Evolutionary conservation across 1,140 invertebrate genomes (phyloP).

Genomic region (Bactericera cockerelli): DNA sequence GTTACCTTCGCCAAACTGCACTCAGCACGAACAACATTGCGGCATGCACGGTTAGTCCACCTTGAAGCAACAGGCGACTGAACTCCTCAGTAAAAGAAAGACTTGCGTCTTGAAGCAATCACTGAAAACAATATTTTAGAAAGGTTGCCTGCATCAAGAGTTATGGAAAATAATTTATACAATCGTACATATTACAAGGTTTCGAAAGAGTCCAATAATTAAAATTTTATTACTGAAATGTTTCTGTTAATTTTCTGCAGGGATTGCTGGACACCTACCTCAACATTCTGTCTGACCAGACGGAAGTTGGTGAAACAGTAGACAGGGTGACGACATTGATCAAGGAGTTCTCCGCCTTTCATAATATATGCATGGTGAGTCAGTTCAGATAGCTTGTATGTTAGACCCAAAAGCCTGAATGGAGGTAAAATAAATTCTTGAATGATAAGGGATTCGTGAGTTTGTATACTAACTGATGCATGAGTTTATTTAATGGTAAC

Average conservation of each 20-base stretch:
- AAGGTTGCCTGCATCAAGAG: too few relatives aligned
- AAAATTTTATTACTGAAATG: too few relatives aligned
- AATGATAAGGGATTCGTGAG: background rate
- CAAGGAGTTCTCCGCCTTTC: constrained; percentile 57
- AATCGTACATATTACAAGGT: too few relatives aligned
- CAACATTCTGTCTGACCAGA: constrained; percentile 62
- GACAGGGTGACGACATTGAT: constrained; percentile 58
- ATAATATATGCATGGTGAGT: constrained; percentile 52
- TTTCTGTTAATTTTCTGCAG: constrained; percentile 31
- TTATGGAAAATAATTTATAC: too few relatives aligned
- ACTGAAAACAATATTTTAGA: too few relatives aligned
- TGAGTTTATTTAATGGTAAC: constrained; percentile 2
- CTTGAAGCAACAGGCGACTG: too few relatives aligned
- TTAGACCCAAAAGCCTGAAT: background rate
- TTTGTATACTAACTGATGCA: background rate
- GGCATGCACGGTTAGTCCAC: too few relatives aligned
- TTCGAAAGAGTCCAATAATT: too few relatives aligned
- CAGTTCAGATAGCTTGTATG: constrained; percentile 14
- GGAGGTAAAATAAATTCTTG: background rate
- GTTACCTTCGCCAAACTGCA: too few relatives aligned
- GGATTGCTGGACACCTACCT: constrained; percentile 50
- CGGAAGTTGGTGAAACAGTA: constrained; percentile 71
- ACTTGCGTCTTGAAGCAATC: too few relatives aligned
- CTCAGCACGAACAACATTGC: too few relatives aligned
- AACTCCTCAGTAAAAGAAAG: too few relatives aligned